Conservation (phyloP, 2,888 invertebrate species). For the Tanytarsus gracilentus region DNA sequence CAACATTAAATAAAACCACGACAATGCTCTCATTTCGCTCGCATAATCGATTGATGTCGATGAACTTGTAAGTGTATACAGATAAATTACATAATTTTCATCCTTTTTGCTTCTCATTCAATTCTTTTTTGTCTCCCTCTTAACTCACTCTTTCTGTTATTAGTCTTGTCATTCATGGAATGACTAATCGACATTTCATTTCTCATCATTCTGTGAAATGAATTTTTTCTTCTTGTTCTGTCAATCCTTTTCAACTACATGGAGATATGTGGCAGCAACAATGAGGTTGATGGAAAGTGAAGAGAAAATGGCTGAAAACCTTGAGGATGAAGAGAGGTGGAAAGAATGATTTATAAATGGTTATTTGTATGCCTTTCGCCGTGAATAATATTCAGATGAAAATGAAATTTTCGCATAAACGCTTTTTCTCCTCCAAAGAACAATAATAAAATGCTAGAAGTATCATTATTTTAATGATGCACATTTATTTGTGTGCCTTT, state of each 20-base stretch:
- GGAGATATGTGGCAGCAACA: neutral
- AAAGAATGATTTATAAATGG: slow-evolving; percentile 25
- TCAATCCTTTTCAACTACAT: neutral
- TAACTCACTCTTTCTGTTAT: slow-evolving; percentile 5
- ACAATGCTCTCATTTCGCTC: too few species aligned
- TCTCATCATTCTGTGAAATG: slow-evolving; percentile 4
- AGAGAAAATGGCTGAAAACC: neutral
- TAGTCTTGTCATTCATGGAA: slow-evolving; percentile 5
- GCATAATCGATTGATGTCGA: too few species aligned
- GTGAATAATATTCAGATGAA: slow-evolving; percentile 23
- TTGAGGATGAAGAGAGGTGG: neutral
- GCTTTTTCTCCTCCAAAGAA: neutral
- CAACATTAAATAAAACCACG: too few species aligned
- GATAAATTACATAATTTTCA: too few species aligned
- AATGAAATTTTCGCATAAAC: slow-evolving; percentile 8
- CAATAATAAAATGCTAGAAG: slow-evolving; percentile 19
- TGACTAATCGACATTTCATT: slow-evolving; percentile 24
- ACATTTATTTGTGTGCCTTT: slow-evolving; percentile 24
- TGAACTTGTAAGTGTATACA: too few species aligned
- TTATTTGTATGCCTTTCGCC: slow-evolving; percentile 23
- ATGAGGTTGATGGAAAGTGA: too few species aligned
- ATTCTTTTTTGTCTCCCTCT: neutral
- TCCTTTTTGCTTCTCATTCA: neutral
- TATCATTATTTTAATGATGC: slow-evolving; percentile 27
- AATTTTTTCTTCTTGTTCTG: neutral